Evolutionary conservation across 64 coral and sea anemone species (phyloP), one percentile per base, ranked within the genome.

Genomic region (Dendronephthya gigantea): DNA sequence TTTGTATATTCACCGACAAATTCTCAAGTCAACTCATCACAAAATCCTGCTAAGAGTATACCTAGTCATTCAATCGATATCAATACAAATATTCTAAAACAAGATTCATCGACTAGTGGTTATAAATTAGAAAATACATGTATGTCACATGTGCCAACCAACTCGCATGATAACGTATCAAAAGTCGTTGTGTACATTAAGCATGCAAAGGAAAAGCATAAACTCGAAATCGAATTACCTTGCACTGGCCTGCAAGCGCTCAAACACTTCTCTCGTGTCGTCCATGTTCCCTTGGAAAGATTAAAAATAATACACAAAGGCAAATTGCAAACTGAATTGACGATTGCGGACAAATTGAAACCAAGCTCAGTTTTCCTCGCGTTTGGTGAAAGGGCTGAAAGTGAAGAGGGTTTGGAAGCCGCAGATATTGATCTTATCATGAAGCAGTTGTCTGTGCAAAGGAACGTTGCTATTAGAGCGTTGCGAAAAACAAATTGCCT

Each of bases 221-320:
- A 82, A 85, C 35, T 98, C 25, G 58, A 82, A 15, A 19, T 93
- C 2, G 16, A 47, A 16, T 59, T 23, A 43, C 34, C 65, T 34
- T 68, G 52, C 0, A 82, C 85, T 35, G 55, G 45, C 14, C 22
- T 56, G 9, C 65, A 70, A 55, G 37, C 66, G 87, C 88, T 98
- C 70, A 81, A 91, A 36, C 35, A 83, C n/a, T 91, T 98, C 79
- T 91, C 92, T n/a, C 37, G 87, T 83, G 68, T 84, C 52, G 33
- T 93, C 39, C 40, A 50, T 14, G 91, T 98, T 49, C 94, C 92
- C 35, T n/a, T 55, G 0, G 41, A 83, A 84, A 91, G 91, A 51
- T 51, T 98, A 8, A 98, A 93, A 35, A 79, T 98, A 40, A 90
- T 98, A 48, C 87, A 93, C 82, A 98, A 88, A 68, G 94, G 94